phyloP scores from a whole-genome alignment of 2,113 vertebrate genomes.

The Bufo gargarizans region DNA sequence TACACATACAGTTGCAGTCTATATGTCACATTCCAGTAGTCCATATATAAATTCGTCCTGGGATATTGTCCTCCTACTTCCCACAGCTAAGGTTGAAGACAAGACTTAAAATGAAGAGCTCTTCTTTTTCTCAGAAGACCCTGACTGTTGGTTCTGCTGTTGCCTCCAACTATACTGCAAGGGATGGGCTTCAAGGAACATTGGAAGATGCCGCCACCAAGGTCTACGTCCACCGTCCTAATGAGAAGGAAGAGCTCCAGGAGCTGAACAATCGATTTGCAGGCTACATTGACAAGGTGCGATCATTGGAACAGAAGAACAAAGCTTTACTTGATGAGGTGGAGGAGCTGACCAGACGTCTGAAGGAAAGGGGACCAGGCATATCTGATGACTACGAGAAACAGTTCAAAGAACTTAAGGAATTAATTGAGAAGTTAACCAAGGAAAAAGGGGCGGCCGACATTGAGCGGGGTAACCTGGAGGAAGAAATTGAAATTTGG shows the following conservation, averaged over 20 bases:
- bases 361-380: conserved; percentile 82
- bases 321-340: conserved; percentile 85
- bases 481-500: conserved; percentile 72
- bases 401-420: conserved; percentile 82
- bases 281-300: conserved; percentile 91
- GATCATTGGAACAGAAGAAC: conserved; percentile 87
- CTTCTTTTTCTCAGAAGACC: conserved; percentile 75
- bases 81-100: conserved; percentile 13
- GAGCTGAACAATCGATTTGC: conserved; percentile 91
- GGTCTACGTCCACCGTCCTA: conserved; percentile 76
- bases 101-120: conserved; percentile 71
- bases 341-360: conserved; percentile 77
- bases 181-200: conserved; percentile 64
- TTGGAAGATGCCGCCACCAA: conserved; percentile 67
- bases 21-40: conserved; percentile 69
- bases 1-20: conserved; percentile 67
- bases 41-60: conserved; percentile 68
- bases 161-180: conserved; percentile 54
- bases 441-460: conserved; percentile 74
- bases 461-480: conserved; percentile 69
- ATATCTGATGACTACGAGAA: conserved; percentile 85
- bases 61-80: conserved; percentile 38
- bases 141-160: conserved; percentile 71
- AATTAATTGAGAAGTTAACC: conserved; percentile 76
- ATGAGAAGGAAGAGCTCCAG: conserved; percentile 90